Percentiles rank a stretch among this genome's conserved stretches.
These are phyloP conservation scores for Bellardia bayeri DNA, from an alignment of 2,888 invertebrate species.

Conservation along the genomic window DNA sequence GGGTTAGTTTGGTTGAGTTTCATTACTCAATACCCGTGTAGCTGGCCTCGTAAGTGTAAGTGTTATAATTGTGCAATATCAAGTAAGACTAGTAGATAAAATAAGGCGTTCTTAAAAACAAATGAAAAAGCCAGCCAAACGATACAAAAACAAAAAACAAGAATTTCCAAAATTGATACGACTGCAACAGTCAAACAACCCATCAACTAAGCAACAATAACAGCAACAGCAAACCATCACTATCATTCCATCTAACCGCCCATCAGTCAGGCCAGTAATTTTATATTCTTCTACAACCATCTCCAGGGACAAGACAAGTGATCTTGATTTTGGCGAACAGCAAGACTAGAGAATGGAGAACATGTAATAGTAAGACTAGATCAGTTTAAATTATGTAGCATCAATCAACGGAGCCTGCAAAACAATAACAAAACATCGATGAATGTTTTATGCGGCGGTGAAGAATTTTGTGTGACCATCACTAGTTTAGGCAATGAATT, in stretches of 20 bases:
- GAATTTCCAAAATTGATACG: conserved; percentile 26
- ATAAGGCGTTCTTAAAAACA: conserved; percentile 52
- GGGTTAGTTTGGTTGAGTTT: too few species aligned
- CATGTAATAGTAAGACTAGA: conserved; percentile 40
- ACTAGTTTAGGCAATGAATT: too few species aligned
- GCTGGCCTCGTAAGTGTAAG: conserved; percentile 39
- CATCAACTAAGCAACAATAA: conserved; percentile 11
- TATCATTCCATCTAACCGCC: conserved; percentile 61
- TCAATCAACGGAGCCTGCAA: conserved; percentile 24
- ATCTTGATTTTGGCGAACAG: conserved; percentile 45
- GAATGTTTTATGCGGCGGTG: not conserved
- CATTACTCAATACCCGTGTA: conserved; percentile 24
- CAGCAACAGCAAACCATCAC: conserved; percentile 7
- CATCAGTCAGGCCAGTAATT: conserved; percentile 58
- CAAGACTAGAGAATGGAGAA: conserved; percentile 1
- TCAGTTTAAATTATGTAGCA: conserved; percentile 50
- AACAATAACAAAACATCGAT: not conserved
- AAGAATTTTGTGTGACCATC: too few species aligned
- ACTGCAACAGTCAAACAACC: conserved; percentile 36
- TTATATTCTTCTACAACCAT: conserved; percentile 41
- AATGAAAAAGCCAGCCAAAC: not conserved
- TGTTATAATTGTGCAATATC: conserved; percentile 61
- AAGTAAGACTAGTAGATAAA: conserved; percentile 64
- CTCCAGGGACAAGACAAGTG: conserved; percentile 55
- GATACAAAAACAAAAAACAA: not conserved